Base-by-base conservation (phyloP, 1,140 invertebrate genomes). In the Leptinotarsa defecta region DNA sequence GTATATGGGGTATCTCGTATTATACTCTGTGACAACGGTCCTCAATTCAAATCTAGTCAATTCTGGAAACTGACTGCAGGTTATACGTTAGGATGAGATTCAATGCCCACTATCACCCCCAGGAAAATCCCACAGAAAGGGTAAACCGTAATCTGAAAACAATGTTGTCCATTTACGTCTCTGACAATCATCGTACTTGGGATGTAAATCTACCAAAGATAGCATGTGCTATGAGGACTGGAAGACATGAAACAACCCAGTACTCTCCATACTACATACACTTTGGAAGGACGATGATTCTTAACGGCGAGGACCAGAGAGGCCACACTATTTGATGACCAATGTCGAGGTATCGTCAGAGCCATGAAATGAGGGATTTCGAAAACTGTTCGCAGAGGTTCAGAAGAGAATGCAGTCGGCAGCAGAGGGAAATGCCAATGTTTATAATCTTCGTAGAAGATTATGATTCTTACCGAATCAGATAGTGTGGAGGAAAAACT, bases 111-210 rank as follows among this genome's bases (percentile, higher is more conserved):
- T 79, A 78, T 78, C 68, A 69, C 34, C 70, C 4, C 4, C 4
- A 27, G 24, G 24, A 4, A 27, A 27, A 27, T 27, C 24, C 24
- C 79, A 76, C 72, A 1, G 84, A 86, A 73, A 74, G 84, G 20
- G 71, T 79, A 0, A 85, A 85, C 71, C 64, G 80, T 22, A 78
- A 80, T 13, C 52, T 85, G n/a, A 84, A 83, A 49, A 81, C 78
- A 27, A 27, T 6, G 4, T 27, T 27, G 24, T 27, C 24, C 24
- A 27, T 27, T 0, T 6, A 27, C 4, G 24, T 27, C 5, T 27
- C 4, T 0, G 24, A 27, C 4, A 27, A 27, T 27, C 24, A 27
- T 27, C 24, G 85, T 81, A 84, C 76, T 3, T 76, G 75, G 69
- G 75, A 76, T 69, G 3, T 27, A 4, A 24, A 57, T 57, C 48